A percentile compares a stretch with the other conserved stretches of the same genome.
These are phyloP conservation scores for Lithophane leautieri DNA, from an alignment of 2,888 invertebrate species.

Conservation along the genomic window DNA sequence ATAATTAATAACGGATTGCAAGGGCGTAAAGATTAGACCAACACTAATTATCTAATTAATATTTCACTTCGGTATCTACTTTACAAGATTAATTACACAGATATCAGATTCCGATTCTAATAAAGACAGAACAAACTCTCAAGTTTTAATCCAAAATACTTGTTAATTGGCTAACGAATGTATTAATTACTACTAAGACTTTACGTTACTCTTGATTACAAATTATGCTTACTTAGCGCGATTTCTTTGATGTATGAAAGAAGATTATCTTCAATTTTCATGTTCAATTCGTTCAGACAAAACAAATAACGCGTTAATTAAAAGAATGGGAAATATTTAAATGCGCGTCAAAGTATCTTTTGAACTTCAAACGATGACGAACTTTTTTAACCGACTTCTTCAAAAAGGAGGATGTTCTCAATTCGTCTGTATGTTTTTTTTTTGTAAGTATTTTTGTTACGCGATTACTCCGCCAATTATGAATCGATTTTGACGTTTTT, in stretches of 20 bases:
- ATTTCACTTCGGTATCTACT: conserved; percentile 3
- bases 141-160: conserved; percentile 22
- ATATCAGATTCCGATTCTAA: neutral
- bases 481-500: no score
- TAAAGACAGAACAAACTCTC: conserved; percentile 2
- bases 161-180: conserved; percentile 22
- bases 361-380: neutral
- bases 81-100: conserved; percentile 21
- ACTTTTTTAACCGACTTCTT: no score
- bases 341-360: neutral
- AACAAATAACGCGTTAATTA: conserved; percentile 7
- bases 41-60: conserved; percentile 23
- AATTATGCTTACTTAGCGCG: conserved; percentile 2
- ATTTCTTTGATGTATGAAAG: conserved; percentile 35
- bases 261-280: conserved; percentile 5
- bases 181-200: conserved; percentile 37
- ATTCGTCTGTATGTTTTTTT: no score
- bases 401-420: no score
- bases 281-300: neutral
- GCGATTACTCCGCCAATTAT: no score
- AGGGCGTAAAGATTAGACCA: conserved; percentile 4
- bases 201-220: conserved; percentile 10
- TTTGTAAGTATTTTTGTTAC: no score
- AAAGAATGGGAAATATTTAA: neutral
- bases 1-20: conserved; percentile 10